A percentile compares a stretch with the other conserved stretches of the same genome.
Evolutionary conservation across 2,888 invertebrate species (phyloP).

Genomic region (Drosophila atripex): DNA sequence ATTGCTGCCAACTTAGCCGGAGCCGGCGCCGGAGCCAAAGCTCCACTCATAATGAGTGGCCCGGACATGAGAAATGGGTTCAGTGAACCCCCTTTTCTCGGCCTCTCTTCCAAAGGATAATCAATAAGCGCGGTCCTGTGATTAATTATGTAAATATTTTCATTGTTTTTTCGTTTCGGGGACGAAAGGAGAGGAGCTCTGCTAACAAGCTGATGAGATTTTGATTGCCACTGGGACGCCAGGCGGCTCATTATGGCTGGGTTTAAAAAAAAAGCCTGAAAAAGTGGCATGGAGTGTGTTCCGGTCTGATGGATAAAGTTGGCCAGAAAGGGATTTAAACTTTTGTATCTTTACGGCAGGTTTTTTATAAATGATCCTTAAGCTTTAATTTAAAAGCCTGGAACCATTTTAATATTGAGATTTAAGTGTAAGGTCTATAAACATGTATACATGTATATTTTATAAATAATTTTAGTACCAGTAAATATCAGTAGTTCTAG

Average conservation of each 20-base stretch:
- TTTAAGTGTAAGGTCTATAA: no score
- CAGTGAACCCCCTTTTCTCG: constrained; percentile 48
- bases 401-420: no score
- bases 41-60: constrained; percentile 61
- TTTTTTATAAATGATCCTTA: background rate
- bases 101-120: constrained; percentile 37
- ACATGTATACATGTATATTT: no score
- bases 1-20: constrained; percentile 63
- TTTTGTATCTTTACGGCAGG: background rate
- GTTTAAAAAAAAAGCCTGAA: constrained; percentile 35
- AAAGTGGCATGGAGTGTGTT: background rate
- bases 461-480: no score
- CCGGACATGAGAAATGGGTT: constrained; percentile 42
- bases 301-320: background rate
- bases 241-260: constrained; percentile 35
- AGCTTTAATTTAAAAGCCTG: background rate
- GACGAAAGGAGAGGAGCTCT: constrained; percentile 3
- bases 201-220: constrained; percentile 65
- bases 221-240: constrained; percentile 59
- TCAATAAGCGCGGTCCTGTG: constrained; percentile 60
- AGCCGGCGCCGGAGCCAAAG: constrained; percentile 27
- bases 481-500: no score
- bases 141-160: constrained; percentile 67
- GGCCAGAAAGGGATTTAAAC: background rate
- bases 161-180: constrained; percentile 21